Conservation (phyloP, 2,888 invertebrate species). For the Bimastos eiseni region DNA sequence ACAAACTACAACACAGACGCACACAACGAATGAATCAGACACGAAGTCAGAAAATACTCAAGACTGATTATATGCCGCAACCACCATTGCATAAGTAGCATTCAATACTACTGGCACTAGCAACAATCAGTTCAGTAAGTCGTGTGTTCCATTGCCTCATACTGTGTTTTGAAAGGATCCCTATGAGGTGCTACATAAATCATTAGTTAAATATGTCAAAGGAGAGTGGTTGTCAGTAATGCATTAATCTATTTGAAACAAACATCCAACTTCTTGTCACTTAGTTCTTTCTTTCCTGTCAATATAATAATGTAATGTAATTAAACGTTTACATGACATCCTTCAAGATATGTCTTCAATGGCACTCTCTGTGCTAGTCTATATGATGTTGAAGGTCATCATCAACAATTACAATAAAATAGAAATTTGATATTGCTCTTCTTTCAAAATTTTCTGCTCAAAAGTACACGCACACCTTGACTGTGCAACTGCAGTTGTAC, state of each 20-base stretch:
- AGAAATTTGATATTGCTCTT: too few species aligned
- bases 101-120: background rate
- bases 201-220: background rate
- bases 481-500: too few species aligned
- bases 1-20: constrained; percentile 74
- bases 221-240: background rate
- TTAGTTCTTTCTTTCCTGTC: background rate
- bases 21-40: background rate
- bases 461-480: too few species aligned
- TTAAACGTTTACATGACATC: too few species aligned
- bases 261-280: background rate
- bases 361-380: too few species aligned
- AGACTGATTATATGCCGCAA: background rate
- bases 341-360: too few species aligned
- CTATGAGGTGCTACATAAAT: background rate
- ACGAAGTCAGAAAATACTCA: background rate
- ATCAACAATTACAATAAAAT: too few species aligned
- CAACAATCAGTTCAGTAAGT: background rate
- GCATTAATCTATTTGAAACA: background rate
- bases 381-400: too few species aligned
- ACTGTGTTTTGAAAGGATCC: background rate
- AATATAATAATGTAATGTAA: too few species aligned
- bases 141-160: background rate
- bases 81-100: background rate
- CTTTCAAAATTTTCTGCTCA: too few species aligned